Percentiles rank a stretch among this genome's conserved stretches.
phyloP scores from a whole-genome alignment of 2,888 invertebrate genomes.

The Globia sparganii region DNA sequence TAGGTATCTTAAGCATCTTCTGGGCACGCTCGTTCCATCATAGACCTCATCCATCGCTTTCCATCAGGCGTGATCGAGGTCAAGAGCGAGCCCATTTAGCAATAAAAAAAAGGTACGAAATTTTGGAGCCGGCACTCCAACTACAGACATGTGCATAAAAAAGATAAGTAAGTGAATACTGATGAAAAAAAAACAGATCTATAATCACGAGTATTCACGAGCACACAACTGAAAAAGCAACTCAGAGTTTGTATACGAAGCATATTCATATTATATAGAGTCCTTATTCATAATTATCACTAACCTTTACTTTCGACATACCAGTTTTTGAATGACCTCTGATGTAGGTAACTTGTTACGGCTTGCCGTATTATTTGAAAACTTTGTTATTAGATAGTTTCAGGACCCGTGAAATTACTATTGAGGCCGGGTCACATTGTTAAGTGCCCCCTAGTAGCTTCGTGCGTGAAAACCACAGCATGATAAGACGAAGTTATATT shows the following conservation, averaged over 20 bases:
- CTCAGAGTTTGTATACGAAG: neutral
- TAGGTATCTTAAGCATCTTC: too few species aligned
- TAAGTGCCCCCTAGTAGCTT: constrained; percentile 3
- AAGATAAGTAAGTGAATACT: neutral
- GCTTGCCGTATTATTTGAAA: neutral
- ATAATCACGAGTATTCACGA: neutral
- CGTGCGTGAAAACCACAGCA: constrained; percentile 16
- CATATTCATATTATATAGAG: neutral
- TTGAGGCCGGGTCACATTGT: constrained; percentile 9
- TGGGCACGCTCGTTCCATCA: too few species aligned
- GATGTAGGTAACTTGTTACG: neutral
- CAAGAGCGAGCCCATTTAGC: too few species aligned
- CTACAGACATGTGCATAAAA: neutral
- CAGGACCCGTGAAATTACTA: constrained; percentile 1
- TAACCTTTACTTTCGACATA: neutral
- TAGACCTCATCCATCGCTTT: too few species aligned
- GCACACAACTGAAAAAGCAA: neutral
- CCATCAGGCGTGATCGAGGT: too few species aligned
- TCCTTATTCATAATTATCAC: neutral
- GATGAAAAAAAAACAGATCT: neutral
- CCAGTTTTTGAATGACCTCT: constrained; percentile 4
- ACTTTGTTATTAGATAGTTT: constrained; percentile 22
- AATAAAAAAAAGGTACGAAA: too few species aligned
- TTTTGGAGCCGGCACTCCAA: too few species aligned
- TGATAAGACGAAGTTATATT: neutral